These are phyloP conservation scores for Zeus faber DNA, from an alignment of 2,113 vertebrate genomes.

Conservation along the genomic window DNA sequence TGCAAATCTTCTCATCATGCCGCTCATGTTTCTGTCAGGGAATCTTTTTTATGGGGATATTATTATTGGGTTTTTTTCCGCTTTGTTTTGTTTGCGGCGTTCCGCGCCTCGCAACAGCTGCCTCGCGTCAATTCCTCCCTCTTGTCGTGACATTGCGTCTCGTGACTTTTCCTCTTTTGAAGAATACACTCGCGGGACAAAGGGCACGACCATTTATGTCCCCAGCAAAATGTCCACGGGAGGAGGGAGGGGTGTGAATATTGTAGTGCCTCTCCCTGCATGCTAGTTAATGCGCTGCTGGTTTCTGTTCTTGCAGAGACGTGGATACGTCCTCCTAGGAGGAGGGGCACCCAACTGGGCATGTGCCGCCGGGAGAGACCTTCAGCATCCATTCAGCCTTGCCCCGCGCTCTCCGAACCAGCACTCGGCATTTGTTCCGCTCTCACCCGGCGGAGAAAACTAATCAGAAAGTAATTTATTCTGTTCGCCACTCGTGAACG, in stretches of 20 bases:
- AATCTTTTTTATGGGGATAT: too few relatives aligned
- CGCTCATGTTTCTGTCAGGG: slow-evolving; percentile 64
- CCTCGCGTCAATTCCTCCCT: too few relatives aligned
- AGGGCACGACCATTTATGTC: too few relatives aligned
- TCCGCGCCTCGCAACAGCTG: slow-evolving; percentile 1
- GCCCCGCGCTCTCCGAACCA: slow-evolving; percentile 34
- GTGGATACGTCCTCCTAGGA: slow-evolving; percentile 17
- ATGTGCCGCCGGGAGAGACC: slow-evolving; percentile 47
- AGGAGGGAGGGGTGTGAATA: not conserved
- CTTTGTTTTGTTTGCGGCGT: slow-evolving; percentile 54
- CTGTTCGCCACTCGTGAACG: slow-evolving; percentile 55
- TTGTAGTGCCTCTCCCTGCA: slow-evolving; percentile 14
- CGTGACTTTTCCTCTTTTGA: too few relatives aligned
- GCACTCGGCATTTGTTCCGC: slow-evolving; percentile 48
- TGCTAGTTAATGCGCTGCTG: slow-evolving; percentile 26
- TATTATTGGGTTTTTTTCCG: too few relatives aligned
- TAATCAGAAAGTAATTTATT: slow-evolving; percentile 66
- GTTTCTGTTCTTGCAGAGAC: slow-evolving; percentile 55
- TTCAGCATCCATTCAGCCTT: slow-evolving; percentile 37
- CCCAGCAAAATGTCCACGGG: not conserved
- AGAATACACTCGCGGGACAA: too few relatives aligned
- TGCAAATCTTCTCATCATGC: slow-evolving; percentile 71
- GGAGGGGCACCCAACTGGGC: slow-evolving; percentile 40
- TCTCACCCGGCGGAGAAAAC: slow-evolving; percentile 64
- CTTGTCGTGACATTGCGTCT: too few relatives aligned